Percentiles rank a stretch among this genome's conserved stretches.
phyloP scores from a whole-genome alignment of 1,140 invertebrate species.

The Cydia splendana region DNA sequence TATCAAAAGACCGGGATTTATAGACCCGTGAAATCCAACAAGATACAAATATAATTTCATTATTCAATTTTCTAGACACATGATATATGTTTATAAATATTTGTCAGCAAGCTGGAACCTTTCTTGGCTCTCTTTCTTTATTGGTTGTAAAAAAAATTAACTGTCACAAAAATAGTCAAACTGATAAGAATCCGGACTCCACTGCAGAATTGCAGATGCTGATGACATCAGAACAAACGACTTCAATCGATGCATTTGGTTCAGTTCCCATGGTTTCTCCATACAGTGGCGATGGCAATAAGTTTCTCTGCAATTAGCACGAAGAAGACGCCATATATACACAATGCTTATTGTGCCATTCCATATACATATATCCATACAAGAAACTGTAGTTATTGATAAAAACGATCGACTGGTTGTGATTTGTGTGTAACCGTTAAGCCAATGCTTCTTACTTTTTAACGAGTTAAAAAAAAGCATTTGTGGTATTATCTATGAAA shows the following conservation, averaged over 20 bases:
- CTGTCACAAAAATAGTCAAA: too few species aligned
- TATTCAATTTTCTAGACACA: too few species aligned
- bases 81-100: too few species aligned
- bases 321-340: not conserved
- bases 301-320: not conserved
- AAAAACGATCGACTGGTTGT: not conserved
- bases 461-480: not conserved
- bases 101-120: too few species aligned
- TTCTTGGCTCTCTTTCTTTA: too few species aligned
- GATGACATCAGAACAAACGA: not conserved
- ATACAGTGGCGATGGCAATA: not conserved
- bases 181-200: too few species aligned
- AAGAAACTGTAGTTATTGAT: not conserved
- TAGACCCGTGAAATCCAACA: too few species aligned
- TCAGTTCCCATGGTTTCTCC: constrained; percentile 5
- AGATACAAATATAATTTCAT: too few species aligned
- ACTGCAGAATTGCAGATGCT: too few species aligned
- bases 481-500: too few species aligned
- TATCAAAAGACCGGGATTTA: too few species aligned
- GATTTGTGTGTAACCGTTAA: not conserved
- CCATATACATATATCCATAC: not conserved
- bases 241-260: not conserved
- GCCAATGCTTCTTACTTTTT: not conserved
- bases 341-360: constrained; percentile 9
- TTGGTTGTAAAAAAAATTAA: too few species aligned